Evolutionary conservation across 2,888 invertebrate species (phyloP), one percentile per base, ranked within the genome.

Genomic region (Scaptomyza parva): DNA sequence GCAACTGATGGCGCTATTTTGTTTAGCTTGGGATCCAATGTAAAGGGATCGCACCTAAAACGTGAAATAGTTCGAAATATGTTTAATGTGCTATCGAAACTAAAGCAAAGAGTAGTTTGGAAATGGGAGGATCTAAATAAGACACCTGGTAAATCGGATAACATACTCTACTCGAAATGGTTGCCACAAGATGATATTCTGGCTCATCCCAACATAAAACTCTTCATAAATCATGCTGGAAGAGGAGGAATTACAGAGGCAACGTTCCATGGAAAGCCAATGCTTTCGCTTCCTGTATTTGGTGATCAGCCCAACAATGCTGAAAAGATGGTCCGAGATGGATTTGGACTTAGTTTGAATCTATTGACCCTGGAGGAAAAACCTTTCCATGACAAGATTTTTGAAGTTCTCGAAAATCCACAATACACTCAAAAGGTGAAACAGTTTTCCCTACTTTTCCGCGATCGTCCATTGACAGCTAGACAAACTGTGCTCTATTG

Each of bases 161-260:
- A 93, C 63, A 92, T 93, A 2, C 88, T 91, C 14, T 89, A 92
- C 35, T 78, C 82, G 39, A 93, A 94, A 72, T 96, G 95, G 95
- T 82, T 95, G 18, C 95, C 95, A 0, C 96, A 96, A 81, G 93
- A 93, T 59, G 94, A 94, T 76, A 92, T 95, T 44, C 89, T 95
- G 89, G 93, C 93, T 0, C 94, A 94, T 88, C 93, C 93, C 0
- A 94, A 93, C 54, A 80, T 93, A 5, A 93, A 92, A 81, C 87
- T 94, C 3, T 95, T 95, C 77, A 93, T 95, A 75, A 93, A 94
- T 0, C 95, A 95, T 74, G 95, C 95, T 11, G 95, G 95, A 2
- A 91, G 94, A 67, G 94, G 94, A 55, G 94, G 94, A 33, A 92
- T 94, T 0, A 93, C 93, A 80, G 95, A 95, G 88, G 93, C 94